Base-by-base conservation (phyloP, 2,113 vertebrate genomes). In the Desmodus rotundus region DNA sequence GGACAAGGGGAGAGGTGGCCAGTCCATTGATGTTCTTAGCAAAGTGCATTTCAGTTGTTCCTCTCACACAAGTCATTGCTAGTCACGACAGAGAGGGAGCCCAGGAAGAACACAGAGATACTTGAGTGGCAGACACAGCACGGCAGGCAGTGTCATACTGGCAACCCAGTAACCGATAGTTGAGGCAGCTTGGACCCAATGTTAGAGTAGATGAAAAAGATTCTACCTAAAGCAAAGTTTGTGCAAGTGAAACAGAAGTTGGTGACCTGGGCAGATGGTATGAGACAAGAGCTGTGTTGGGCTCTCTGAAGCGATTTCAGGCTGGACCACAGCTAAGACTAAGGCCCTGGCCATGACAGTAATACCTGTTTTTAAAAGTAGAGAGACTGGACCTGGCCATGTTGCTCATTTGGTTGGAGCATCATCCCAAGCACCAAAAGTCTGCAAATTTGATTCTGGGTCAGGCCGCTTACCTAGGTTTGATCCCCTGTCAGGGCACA, bases 1-100 rank as follows among this genome's bases (percentile, higher is more conserved):
- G 31, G 38, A 20, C 5, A 38, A 0, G 0, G 14, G 17, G 5
- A 16, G 17, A 28, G 36, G 12, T 24, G 11, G 36, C 20, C 28
- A 7, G 36, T 31, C 36, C 77, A 19, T 12, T 73, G 45, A 45
- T 70, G 16, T 26, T 45, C 74, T 93, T 77, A 43, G 33, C 24
- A 72, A 78, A 77, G 36, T 19, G 4, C 20, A 16, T 90, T 85
- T 83, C 22, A 78, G 9, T 22, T 70, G n/a, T 63, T 89, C 65
- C 56, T 87, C n/a, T 91, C 28, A 26, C 15, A 28, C 16, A 45
- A 36, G 10, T 26, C 36, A 52, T 26, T 7, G 5, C n/a, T 63
- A 45, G 17, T 78, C 13, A 33, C 52, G 38, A 68, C 26, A 77
- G 20, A 63, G 4, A 1, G 12, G 14, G 20, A 70, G 36, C 41